Percentiles rank a stretch among this genome's conserved stretches.
These are phyloP conservation scores for Choristoneura fumiferana DNA, from an alignment of 1,140 invertebrate genomes.

Conservation along the genomic window DNA sequence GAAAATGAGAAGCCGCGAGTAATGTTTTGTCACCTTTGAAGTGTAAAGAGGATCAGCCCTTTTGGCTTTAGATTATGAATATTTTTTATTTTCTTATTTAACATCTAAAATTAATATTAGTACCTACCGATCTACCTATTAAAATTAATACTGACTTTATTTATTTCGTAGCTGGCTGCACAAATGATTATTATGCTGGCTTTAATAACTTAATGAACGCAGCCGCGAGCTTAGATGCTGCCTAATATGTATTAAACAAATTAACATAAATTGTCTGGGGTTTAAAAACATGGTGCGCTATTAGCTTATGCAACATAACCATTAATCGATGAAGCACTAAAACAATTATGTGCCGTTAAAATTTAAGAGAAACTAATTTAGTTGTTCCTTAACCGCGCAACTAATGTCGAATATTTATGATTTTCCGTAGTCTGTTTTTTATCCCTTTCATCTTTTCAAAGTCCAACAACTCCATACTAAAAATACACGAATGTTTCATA, in stretches of 20 bases:
- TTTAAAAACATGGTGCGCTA: background rate
- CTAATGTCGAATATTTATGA: too few species aligned
- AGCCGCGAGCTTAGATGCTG: background rate
- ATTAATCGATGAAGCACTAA: background rate
- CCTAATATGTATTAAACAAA: slow-evolving; percentile 12
- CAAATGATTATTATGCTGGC: background rate
- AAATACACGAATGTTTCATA: background rate
- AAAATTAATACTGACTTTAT: too few species aligned
- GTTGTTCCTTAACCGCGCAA: too few species aligned
- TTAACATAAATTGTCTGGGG: slow-evolving; percentile 2
- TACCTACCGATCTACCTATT: too few species aligned
- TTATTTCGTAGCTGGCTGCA: background rate
- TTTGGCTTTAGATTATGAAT: too few species aligned
- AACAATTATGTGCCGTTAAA: background rate
- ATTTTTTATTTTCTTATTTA: too few species aligned
- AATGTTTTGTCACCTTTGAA: too few species aligned
- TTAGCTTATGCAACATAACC: background rate
- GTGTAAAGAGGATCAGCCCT: too few species aligned
- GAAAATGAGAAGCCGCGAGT: too few species aligned
- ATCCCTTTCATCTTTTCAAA: background rate
- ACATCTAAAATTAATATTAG: too few species aligned
- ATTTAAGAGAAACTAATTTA: too few species aligned
- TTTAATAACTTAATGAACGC: background rate
- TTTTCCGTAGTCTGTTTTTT: background rate
- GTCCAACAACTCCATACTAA: background rate